Conservation (phyloP, 2,888 invertebrate genomes). For the Polydrusus pterygomalis region DNA sequence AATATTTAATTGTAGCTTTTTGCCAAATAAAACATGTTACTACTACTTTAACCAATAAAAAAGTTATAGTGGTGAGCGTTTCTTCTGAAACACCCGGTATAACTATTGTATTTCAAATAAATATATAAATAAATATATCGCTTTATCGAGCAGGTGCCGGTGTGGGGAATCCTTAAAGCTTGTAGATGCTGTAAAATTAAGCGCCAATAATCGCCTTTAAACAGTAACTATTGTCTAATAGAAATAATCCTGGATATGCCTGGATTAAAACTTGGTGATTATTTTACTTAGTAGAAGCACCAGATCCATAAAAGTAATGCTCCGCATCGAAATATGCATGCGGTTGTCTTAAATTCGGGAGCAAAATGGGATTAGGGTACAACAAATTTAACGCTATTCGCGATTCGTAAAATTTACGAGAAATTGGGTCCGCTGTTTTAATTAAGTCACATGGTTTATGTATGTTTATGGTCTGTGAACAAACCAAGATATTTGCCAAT, state of each 20-base stretch:
- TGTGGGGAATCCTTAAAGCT: too few species aligned
- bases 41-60: too few species aligned
- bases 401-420: slow-evolving; percentile 5
- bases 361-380: slow-evolving; percentile 9
- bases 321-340: slow-evolving; percentile 17
- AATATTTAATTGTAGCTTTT: too few species aligned
- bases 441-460: slow-evolving; percentile 4
- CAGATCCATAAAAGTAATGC: slow-evolving; percentile 12
- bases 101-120: too few species aligned
- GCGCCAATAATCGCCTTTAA: not conserved
- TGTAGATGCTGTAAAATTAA: not conserved
- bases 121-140: too few species aligned
- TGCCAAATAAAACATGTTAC: too few species aligned
- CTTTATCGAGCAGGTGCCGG: too few species aligned
- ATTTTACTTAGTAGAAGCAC: slow-evolving; percentile 8
- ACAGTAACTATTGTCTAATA: not conserved
- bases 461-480: slow-evolving; percentile 5
- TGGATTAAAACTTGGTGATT: not conserved
- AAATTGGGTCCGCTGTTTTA: slow-evolving; percentile 5
- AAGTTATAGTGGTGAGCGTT: too few species aligned
- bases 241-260: not conserved
- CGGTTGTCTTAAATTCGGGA: slow-evolving; percentile 14
- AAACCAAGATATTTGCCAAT: not conserved
- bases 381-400: slow-evolving; percentile 19
- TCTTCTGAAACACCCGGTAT: too few species aligned